phyloP scores from a whole-genome alignment of 2,113 vertebrate genomes.

The Oplegnathus fasciatus region DNA sequence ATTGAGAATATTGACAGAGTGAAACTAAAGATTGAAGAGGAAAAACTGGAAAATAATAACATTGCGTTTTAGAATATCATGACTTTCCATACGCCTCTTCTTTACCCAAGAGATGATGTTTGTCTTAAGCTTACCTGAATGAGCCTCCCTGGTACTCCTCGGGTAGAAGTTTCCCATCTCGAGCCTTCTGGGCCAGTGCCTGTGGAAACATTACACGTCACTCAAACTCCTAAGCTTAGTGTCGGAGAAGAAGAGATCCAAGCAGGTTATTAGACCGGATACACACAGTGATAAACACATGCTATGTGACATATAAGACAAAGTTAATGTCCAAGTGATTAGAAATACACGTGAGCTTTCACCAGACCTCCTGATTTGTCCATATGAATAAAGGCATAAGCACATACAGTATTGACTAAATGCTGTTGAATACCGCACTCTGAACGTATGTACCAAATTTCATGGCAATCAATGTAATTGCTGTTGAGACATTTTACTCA shows the following conservation, averaged over 20 bases:
- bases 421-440: background rate
- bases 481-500: no score
- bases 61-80: background rate
- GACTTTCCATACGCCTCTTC: background rate
- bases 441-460: no score
- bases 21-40: background rate
- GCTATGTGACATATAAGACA: background rate
- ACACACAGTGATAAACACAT: background rate
- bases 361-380: background rate
- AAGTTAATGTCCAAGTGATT: background rate
- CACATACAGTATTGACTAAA: background rate
- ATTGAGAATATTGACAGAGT: background rate
- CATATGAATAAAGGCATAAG: background rate
- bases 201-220: constrained; percentile 61
- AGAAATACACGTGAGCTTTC: background rate
- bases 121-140: constrained; percentile 89
- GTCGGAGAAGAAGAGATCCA: background rate
- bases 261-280: background rate
- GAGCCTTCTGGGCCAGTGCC: constrained; percentile 93
- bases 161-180: constrained; percentile 94
- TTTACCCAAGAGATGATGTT: background rate
- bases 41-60: background rate
- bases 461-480: no score
- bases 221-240: background rate
- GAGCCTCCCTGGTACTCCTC: constrained; percentile 98